A percentile compares a stretch with the other conserved stretches of the same genome.
Conservation (phyloP, 2,797 vertebrate genomes). For the Falco columbarius region DNA sequence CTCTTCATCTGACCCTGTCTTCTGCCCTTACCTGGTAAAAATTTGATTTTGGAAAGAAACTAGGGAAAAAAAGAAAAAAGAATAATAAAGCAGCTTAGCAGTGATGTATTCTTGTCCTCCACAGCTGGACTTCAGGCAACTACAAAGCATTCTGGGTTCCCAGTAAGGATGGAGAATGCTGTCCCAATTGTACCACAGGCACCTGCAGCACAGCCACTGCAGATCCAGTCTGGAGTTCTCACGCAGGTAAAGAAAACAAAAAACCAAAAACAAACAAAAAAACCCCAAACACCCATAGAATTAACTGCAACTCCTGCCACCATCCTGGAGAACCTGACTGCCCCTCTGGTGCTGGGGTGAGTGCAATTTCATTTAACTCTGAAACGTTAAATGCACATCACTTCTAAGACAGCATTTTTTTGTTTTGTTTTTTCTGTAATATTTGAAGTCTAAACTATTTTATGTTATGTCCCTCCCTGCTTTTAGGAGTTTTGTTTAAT, state of each 20-base stretch:
- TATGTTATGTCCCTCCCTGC: not conserved
- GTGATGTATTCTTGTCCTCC: slow-evolving; percentile 43
- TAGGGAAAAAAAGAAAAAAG: too few species aligned
- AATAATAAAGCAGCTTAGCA: not conserved
- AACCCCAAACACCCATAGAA: not conserved
- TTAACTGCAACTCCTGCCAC: not conserved
- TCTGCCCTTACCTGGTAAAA: not conserved
- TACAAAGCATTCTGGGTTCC: slow-evolving; percentile 91
- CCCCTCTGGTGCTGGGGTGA: not conserved
- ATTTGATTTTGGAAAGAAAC: not conserved
- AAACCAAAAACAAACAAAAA: too few species aligned
- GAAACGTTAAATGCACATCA: not conserved
- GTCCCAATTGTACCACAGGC: slow-evolving; percentile 93
- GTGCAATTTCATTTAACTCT: not conserved
- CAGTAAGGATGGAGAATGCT: slow-evolving; percentile 94
- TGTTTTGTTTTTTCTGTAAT: not conserved
- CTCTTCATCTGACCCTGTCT: not conserved
- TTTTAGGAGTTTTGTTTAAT: not conserved
- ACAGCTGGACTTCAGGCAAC: slow-evolving; percentile 90
- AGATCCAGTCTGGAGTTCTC: slow-evolving; percentile 94
- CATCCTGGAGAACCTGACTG: not conserved
- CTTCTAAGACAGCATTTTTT: not conserved
- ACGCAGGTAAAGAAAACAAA: slow-evolving; percentile 86
- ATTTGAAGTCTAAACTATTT: not conserved
- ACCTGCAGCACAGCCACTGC: slow-evolving; percentile 91